These are phyloP conservation scores for Galerucella nymphaeae DNA, from an alignment of 2,888 invertebrate species.

Conservation along the genomic window DNA sequence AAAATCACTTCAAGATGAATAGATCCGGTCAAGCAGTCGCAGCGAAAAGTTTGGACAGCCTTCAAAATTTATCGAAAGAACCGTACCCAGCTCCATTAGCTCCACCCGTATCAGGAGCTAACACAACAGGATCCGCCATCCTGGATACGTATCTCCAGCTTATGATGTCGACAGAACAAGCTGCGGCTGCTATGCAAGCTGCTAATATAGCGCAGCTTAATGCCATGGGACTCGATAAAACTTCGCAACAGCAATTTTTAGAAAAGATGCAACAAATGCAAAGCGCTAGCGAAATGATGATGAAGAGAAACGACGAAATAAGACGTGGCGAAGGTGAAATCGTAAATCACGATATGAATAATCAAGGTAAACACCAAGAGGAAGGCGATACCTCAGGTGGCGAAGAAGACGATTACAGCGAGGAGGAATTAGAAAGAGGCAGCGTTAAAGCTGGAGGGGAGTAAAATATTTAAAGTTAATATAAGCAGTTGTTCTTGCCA, in stretches of 20 bases:
- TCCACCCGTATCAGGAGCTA: slow-evolving; percentile 61
- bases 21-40: slow-evolving; percentile 70
- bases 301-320: slow-evolving; percentile 67
- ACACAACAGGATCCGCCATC: slow-evolving; percentile 79
- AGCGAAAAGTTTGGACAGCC: slow-evolving; percentile 74
- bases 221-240: slow-evolving; percentile 69
- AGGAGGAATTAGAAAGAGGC: slow-evolving; percentile 66
- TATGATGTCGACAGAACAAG: slow-evolving; percentile 72
- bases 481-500: slow-evolving; percentile 50
- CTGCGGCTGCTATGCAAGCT: slow-evolving; percentile 78
- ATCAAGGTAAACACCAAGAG: slow-evolving; percentile 57
- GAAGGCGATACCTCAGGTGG: slow-evolving; percentile 68
- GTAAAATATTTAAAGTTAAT: slow-evolving; percentile 51
- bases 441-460: slow-evolving; percentile 65
- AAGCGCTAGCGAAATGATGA: slow-evolving; percentile 67
- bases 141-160: slow-evolving; percentile 90
- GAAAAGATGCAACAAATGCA: slow-evolving; percentile 74
- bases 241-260: slow-evolving; percentile 70
- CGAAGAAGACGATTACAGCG: slow-evolving; percentile 69
- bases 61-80: slow-evolving; percentile 73
- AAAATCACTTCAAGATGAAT: slow-evolving; percentile 61
- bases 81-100: slow-evolving; percentile 75
- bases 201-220: slow-evolving; percentile 83
- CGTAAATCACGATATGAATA: slow-evolving; percentile 68
- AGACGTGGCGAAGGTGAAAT: slow-evolving; percentile 68